A percentile compares a stretch with the other conserved stretches of the same genome.
phyloP scores from a whole-genome alignment of 1,140 invertebrate species.

The Neocloeon triangulifer region DNA sequence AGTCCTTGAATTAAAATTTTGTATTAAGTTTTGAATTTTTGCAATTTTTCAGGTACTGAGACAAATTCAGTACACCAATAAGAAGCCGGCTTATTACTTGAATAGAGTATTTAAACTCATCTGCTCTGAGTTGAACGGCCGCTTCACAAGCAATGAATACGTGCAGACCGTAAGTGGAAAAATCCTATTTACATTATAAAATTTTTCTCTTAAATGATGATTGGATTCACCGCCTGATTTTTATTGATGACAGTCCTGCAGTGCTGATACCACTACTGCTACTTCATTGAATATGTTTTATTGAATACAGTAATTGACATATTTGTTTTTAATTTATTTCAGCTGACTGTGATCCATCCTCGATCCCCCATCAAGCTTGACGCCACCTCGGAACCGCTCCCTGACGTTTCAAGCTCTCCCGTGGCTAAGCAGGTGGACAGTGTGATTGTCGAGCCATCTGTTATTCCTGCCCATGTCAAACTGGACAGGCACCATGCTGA shows the following conservation, averaged over 20 bases:
- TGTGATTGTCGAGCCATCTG: too few relatives aligned
- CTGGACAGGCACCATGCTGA: constrained; percentile 38
- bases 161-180: constrained; percentile 69
- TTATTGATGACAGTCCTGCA: neutral
- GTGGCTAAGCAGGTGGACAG: too few relatives aligned
- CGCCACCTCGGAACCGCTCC: too few relatives aligned
- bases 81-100: constrained; percentile 80
- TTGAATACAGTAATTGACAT: too few relatives aligned
- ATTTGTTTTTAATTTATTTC: too few relatives aligned
- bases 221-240: too few relatives aligned
- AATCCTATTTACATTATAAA: too few relatives aligned
- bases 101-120: constrained; percentile 84
- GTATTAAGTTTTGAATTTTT: neutral
- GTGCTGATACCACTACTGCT: constrained; percentile 3
- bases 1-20: neutral
- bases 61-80: constrained; percentile 78
- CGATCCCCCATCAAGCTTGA: constrained; percentile 21
- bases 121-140: constrained; percentile 78
- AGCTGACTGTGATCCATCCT: constrained; percentile 60
- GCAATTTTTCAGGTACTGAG: constrained; percentile 37
- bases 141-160: constrained; percentile 87
- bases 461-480: constrained; percentile 29
- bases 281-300: constrained; percentile 6
- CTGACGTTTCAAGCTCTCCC: too few relatives aligned
- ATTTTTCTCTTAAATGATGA: too few relatives aligned